Evolutionary conservation across 2,888 invertebrate genomes (phyloP), one percentile per base, ranked within the genome.

Genomic region (Bombylius major): DNA sequence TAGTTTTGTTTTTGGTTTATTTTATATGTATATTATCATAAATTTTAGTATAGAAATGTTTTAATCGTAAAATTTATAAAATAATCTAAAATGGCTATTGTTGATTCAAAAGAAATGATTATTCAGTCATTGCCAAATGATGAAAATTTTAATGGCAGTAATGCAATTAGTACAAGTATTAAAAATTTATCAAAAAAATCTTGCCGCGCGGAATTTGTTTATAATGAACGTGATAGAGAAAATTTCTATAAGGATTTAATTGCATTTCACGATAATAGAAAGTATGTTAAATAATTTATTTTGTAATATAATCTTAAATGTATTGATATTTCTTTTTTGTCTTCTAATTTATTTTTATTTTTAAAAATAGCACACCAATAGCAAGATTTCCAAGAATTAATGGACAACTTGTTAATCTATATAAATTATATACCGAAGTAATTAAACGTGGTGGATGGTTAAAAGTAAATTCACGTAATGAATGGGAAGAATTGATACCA

Each of bases 401-500:
- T 77, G 95, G 96, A 57, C 83, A 86, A 67, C 89, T 90, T 74
- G 83, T 98, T 69, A 96, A 98, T 78, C 81, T 98, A 63, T 93
- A 88, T 76, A 81, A 86, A 60, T 82, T 98, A 64, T 98, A 97
- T 76, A 85, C 84, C 66, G 82, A 92, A 70, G 97, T 98, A 53
- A 93, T 90, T 65, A 86, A 87, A 62, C 81, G 89, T 67, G 97
- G 97, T 65, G 98, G 98, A 65, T 89, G 96, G 82, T 83, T 91
- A 65, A 97, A 93, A 86, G 97, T 96, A 75, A 94, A 92, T 73
- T 83, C 86, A 65, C 84, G 87, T 66, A 90, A 91, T 69, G 85
- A 86, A 61, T 96, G 95, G 96, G 85, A 88, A 62, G 82, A 86
- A 60, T 81, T 95, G 62, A 77, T 88, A 67, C 80, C 86, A 59